Percentiles rank a stretch among this genome's conserved stretches.
These are phyloP conservation scores for Crypturellus undulatus DNA, from an alignment of 2,113 vertebrate genomes.

Conservation along the genomic window DNA sequence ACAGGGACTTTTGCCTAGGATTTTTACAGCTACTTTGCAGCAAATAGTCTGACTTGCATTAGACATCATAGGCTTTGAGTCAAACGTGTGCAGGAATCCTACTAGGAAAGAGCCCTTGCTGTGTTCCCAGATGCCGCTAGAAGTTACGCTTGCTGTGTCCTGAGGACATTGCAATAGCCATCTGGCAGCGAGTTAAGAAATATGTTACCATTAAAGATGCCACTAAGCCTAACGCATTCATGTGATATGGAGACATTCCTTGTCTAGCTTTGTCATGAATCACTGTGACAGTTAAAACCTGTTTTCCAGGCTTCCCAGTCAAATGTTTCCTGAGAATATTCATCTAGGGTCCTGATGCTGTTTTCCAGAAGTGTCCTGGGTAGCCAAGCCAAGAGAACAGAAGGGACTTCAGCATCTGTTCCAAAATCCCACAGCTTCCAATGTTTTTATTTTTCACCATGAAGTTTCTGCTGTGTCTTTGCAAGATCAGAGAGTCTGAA, in stretches of 20 bases:
- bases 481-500: neutral
- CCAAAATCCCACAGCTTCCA: neutral
- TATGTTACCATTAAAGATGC: neutral
- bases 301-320: slow-evolving; percentile 38
- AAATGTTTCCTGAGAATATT: neutral
- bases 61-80: neutral
- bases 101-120: neutral
- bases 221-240: neutral
- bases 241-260: slow-evolving; percentile 34
- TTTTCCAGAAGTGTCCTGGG: neutral
- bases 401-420: neutral
- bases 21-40: neutral
- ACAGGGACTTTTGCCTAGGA: neutral
- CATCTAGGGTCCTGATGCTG: neutral
- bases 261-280: neutral
- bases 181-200: neutral
- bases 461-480: neutral
- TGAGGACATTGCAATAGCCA: neutral
- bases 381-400: neutral
- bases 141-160: slow-evolving; percentile 38
- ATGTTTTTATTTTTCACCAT: neutral
- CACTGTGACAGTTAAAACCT: neutral
- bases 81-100: neutral
- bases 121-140: slow-evolving; percentile 7
- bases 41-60: neutral